Conservation (phyloP, 2,888 invertebrate genomes). For the Arctia plantaginis region DNA sequence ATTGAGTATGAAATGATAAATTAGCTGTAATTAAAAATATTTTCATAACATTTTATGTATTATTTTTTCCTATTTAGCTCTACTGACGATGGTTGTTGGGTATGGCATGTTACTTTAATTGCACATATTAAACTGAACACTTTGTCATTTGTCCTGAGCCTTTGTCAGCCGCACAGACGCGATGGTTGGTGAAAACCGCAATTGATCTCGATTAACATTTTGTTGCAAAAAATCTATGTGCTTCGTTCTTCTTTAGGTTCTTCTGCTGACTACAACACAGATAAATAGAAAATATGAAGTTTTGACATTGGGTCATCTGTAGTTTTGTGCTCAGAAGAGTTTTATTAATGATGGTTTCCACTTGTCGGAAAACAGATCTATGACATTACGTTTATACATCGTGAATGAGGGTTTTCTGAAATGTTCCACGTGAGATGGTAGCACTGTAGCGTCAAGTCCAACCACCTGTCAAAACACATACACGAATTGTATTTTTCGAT, state of each 20-base stretch:
- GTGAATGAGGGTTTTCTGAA: too few relatives aligned
- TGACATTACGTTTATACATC: neutral
- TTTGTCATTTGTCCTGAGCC: too few relatives aligned
- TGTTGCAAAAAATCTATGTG: neutral
- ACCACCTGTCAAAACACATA: too few relatives aligned
- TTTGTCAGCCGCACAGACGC: neutral
- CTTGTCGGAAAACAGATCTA: neutral
- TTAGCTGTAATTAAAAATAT: constrained; percentile 18
- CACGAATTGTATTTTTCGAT: too few relatives aligned
- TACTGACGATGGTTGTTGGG: neutral
- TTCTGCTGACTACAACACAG: neutral
- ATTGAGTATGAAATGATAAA: constrained; percentile 23
- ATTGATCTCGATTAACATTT: neutral
- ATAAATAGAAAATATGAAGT: neutral
- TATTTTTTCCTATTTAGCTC: neutral
- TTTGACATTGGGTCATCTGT: neutral
- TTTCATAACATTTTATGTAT: constrained; percentile 3
- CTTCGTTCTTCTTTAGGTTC: neutral
- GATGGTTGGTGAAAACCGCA: neutral
- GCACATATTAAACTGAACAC: too few relatives aligned
- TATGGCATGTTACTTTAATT: neutral
- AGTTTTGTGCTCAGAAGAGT: neutral
- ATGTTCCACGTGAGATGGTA: too few relatives aligned
- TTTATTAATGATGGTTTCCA: neutral
- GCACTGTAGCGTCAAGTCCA: too few relatives aligned